phyloP scores from a whole-genome alignment of 2,113 vertebrate genomes.

The Rhinolophus sinicus region DNA sequence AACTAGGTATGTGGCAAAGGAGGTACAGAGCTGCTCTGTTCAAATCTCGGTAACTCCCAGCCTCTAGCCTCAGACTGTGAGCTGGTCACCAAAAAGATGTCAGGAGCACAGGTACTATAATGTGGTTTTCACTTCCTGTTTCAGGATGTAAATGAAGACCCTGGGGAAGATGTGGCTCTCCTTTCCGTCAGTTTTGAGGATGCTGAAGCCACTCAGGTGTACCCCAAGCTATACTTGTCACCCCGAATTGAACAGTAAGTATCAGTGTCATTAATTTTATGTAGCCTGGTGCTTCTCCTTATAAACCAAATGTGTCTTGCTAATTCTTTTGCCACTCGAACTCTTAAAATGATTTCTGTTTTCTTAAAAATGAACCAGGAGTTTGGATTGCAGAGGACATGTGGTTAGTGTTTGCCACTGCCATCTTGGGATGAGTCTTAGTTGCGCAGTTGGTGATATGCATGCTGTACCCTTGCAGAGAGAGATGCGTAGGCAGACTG shows the following conservation, averaged over 20 bases:
- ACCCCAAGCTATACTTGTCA: conserved; percentile 96
- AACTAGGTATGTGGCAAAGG: not conserved
- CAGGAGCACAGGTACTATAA: conserved; percentile 3
- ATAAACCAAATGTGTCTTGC: not conserved
- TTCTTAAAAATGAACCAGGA: conserved; percentile 16
- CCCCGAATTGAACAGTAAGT: conserved; percentile 99
- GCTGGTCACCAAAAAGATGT: not conserved
- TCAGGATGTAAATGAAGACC: conserved; percentile 96
- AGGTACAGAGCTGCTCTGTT: not conserved
- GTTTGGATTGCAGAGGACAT: not conserved
- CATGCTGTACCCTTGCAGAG: not conserved
- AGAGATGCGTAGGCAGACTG: not conserved
- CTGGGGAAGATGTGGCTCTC: conserved; percentile 97
- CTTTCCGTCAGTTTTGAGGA: conserved; percentile 98
- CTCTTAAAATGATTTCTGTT: conserved; percentile 18
- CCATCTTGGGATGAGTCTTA: not conserved
- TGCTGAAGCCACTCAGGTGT: conserved; percentile 97
- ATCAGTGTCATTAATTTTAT: not conserved
- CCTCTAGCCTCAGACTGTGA: not conserved
- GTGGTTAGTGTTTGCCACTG: not conserved
- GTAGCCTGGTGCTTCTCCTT: conserved; percentile 42
- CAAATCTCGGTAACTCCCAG: not conserved
- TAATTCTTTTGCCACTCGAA: conserved; percentile 1
- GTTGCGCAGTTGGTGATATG: not conserved
- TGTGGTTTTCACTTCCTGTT: conserved; percentile 61